These are phyloP conservation scores for Oscarella lobularis DNA, from an alignment of 37 sponge, comb jelly and placozoan genomes.

Conservation along the genomic window DNA sequence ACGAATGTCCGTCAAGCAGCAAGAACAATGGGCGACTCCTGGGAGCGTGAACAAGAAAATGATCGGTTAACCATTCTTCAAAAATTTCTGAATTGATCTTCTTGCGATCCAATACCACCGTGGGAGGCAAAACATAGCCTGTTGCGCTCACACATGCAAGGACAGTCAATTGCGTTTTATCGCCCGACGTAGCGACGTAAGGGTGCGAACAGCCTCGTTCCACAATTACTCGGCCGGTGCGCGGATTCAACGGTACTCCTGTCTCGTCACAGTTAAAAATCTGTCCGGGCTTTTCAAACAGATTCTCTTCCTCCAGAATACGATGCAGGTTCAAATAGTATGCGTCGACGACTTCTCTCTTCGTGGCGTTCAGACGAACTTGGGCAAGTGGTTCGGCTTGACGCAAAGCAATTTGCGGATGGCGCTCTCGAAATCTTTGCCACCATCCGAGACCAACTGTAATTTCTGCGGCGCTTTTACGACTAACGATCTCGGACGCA, in stretches of 20 bases:
- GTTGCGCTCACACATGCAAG: too few species aligned
- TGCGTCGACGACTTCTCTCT: not conserved
- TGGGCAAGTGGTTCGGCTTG: not conserved
- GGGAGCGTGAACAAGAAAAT: conserved; percentile 20
- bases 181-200: too few species aligned
- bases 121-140: too few species aligned
- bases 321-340: not conserved
- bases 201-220: too few species aligned
- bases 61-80: not conserved
- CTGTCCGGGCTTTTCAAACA: not conserved
- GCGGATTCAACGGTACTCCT: too few species aligned
- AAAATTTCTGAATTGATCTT: conserved; percentile 27
- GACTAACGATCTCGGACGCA: not conserved
- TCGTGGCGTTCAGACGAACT: not conserved
- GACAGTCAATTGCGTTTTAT: too few species aligned
- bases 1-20: conserved; percentile 53
- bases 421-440: not conserved
- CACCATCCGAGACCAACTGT: not conserved
- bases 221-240: too few species aligned
- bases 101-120: conserved; percentile 17
- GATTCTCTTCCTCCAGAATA: not conserved
- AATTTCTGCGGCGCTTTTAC: not conserved
- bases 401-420: not conserved
- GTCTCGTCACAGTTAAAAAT: too few species aligned
- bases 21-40: conserved; percentile 20